Conservation (phyloP, 2,113 vertebrate species). For the Paracanthobrama guichenoti region DNA sequence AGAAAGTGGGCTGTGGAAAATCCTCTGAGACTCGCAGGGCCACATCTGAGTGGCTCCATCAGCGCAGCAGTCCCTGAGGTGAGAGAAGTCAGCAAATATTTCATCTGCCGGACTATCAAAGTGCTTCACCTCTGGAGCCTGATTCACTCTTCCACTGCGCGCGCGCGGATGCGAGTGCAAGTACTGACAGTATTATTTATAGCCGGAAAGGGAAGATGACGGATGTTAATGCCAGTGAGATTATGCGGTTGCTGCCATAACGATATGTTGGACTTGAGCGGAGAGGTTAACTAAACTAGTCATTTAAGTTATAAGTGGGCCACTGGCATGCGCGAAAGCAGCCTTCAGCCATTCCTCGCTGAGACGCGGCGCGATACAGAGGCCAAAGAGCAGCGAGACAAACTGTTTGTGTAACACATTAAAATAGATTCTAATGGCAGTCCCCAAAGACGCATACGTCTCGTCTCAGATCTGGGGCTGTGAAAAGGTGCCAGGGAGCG, state of each 20-base stretch:
- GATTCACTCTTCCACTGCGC: constrained; percentile 70
- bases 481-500: constrained; percentile 46
- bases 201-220: constrained; percentile 76
- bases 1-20: constrained; percentile 84
- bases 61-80: constrained; percentile 88
- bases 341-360: constrained; percentile 41
- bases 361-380: constrained; percentile 2
- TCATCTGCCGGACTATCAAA: constrained; percentile 80
- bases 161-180: constrained; percentile 55
- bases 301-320: constrained; percentile 82
- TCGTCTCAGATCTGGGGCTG: constrained; percentile 51
- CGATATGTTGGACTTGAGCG: constrained; percentile 76
- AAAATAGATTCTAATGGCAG: constrained; percentile 47
- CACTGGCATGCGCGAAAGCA: constrained; percentile 69
- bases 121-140: constrained; percentile 78
- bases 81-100: constrained; percentile 90
- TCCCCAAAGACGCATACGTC: constrained; percentile 58
- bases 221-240: constrained; percentile 82
- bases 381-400: constrained; percentile 23
- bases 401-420: constrained; percentile 52
- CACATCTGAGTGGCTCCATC: constrained; percentile 92
- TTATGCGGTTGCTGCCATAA: constrained; percentile 80
- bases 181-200: constrained; percentile 79
- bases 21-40: constrained; percentile 89
- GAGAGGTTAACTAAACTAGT: constrained; percentile 81